Conservation (phyloP, 2,113 vertebrate species). For the Brienomyrus brachyistius region DNA sequence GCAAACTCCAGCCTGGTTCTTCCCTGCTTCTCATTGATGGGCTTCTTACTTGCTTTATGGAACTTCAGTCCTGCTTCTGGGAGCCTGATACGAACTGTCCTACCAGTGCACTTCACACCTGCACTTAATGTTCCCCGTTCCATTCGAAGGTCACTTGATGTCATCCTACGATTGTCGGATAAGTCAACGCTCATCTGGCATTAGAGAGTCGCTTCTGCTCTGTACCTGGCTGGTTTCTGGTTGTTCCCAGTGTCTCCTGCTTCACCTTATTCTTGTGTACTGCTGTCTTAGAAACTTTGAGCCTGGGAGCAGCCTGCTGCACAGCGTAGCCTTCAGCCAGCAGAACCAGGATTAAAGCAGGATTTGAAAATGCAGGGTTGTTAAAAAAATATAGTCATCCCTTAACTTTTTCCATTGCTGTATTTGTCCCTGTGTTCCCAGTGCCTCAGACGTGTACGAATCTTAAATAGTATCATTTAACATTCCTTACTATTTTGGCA, state of each 20-base stretch:
- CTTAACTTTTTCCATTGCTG: too few relatives aligned
- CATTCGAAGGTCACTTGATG: background rate
- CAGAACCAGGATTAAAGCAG: background rate
- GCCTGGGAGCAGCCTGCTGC: background rate
- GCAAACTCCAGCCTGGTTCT: too few relatives aligned
- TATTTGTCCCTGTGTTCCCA: background rate
- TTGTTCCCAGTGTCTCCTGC: background rate
- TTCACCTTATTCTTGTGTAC: background rate
- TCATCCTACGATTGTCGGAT: background rate
- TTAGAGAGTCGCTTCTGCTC: background rate
- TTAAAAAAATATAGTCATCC: too few relatives aligned
- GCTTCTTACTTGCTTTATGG: too few relatives aligned
- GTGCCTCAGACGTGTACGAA: background rate
- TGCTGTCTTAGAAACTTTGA: background rate
- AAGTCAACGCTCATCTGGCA: background rate
- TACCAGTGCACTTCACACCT: background rate
- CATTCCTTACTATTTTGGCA: background rate
- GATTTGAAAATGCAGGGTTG: background rate
- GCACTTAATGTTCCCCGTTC: background rate
- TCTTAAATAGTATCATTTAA: background rate
- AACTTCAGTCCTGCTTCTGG: too few relatives aligned
- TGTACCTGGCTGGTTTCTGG: background rate
- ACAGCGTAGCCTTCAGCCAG: background rate
- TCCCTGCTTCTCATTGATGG: too few relatives aligned
- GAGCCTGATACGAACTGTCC: background rate